These are phyloP conservation scores for Radopholus similis DNA, from an alignment of 1,140 invertebrate genomes.

Conservation along the genomic window DNA sequence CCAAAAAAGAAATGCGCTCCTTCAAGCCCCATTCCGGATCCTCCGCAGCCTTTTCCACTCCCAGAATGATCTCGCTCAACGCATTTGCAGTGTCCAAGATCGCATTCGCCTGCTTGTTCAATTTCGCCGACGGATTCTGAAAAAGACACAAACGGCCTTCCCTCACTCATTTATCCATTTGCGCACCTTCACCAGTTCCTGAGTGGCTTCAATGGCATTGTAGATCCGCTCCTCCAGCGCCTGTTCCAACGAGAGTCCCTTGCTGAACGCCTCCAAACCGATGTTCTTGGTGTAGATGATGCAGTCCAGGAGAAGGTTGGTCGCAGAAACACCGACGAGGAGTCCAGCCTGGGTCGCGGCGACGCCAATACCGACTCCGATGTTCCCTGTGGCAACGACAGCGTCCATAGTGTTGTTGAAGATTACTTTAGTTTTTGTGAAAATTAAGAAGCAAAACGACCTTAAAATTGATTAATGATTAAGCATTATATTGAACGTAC, in stretches of 20 bases:
- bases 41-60: conserved; percentile 2
- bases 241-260: background rate
- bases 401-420: too few species aligned
- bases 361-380: conserved; percentile 13
- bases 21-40: conserved; percentile 3
- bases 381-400: background rate
- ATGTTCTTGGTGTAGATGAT: conserved; percentile 26
- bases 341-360: conserved; percentile 19
- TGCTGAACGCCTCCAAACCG: background rate
- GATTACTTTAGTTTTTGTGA: too few species aligned
- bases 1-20: conserved; percentile 14
- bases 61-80: conserved; percentile 20
- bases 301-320: conserved; percentile 25
- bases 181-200: conserved; percentile 25
- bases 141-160: conserved; percentile 4
- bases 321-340: conserved; percentile 22
- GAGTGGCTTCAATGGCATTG: conserved; percentile 9
- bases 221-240: conserved; percentile 12
- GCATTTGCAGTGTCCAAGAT: conserved; percentile 23
- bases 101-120: conserved; percentile 25
- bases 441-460: too few species aligned
- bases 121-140: conserved; percentile 17
- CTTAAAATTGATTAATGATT: too few species aligned
- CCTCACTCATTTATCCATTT: background rate
- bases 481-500: too few species aligned